Evolutionary conservation across 2,888 invertebrate species (phyloP).

Genomic region (Perdita meconis): DNA sequence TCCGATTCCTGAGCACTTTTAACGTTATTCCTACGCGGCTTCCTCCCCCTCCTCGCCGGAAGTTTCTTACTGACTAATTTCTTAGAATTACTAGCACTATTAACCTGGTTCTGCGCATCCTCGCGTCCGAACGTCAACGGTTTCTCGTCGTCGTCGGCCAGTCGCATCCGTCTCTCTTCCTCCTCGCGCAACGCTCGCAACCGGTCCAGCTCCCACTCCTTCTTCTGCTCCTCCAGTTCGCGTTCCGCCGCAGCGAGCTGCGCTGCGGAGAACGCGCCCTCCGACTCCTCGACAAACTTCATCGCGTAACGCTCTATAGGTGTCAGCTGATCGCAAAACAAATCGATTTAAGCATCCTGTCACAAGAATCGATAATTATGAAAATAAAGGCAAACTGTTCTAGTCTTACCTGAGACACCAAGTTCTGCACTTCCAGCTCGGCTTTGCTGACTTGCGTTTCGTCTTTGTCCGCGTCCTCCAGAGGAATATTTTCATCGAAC

Average conservation of each 20-base stretch:
- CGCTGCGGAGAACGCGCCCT: conserved; percentile 91
- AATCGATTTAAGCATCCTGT: conserved; percentile 1
- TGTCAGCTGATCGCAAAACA: conserved; percentile 88
- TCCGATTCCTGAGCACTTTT: conserved; percentile 71
- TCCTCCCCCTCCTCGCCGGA: conserved; percentile 73
- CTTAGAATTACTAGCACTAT: conserved; percentile 85
- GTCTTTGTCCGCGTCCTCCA: conserved; percentile 88
- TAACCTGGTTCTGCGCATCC: conserved; percentile 94
- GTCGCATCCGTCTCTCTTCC: conserved; percentile 87
- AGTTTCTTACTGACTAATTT: conserved; percentile 77
- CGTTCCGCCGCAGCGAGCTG: conserved; percentile 95
- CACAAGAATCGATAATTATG: no score
- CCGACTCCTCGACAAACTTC: conserved; percentile 94
- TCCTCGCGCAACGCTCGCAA: conserved; percentile 89
- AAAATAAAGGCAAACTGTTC: no score
- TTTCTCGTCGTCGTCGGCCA: conserved; percentile 87
- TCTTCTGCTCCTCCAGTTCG: conserved; percentile 93
- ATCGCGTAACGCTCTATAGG: conserved; percentile 98
- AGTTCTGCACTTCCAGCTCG: conserved; percentile 89
- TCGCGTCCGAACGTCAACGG: conserved; percentile 91
- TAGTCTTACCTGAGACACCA: conserved; percentile 88
- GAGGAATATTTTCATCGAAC: conserved; percentile 97
- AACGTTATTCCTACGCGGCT: conserved; percentile 72
- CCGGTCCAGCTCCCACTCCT: conserved; percentile 94
- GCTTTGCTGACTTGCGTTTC: conserved; percentile 89